Base-by-base conservation (phyloP, 2,888 invertebrate species). In the Coelogynopora nodosa region DNA sequence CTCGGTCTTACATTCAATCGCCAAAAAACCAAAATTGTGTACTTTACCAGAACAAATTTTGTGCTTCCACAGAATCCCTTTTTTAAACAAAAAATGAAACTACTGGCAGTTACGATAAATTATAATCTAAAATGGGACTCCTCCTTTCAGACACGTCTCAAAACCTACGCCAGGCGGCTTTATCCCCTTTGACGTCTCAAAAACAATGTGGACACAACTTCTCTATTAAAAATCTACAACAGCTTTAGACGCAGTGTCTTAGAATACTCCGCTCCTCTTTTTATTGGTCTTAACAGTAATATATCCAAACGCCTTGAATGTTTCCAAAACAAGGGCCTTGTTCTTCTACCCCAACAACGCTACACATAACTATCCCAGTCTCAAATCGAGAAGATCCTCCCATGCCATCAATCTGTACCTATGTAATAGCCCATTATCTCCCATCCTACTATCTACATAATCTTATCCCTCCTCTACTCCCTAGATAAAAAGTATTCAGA, bases 351-450 rank as follows among this genome's bases (percentile, higher is more conserved):
- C 74, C 74, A 74, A 74, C 74, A 74, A 74, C 74, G 74, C 27
- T 23, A 5, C 74, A 74, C 74, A 10, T 74, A 74, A 74, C 74
- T 74, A 74, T 26, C 74, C 74, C 74, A 13, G 74, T 74, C 74
- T 74, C 74, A 74, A 74, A 74, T 74, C 74, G 74, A 74, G 74
- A 74, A 74, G 74, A 26, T 74, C 27, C 74, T 74, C 74, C 23
- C 74, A 74, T 2, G 74, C 23, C 5, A 74, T 23, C 27, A 13
- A 74, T 49, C 74, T 74, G 18, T 26, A 74, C 23, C n/a, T n/a
- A n/a, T 74, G 74, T n/a, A 74, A 74, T 5, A 10, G 2, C 74
- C 5, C 23, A 74, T 26, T n/a, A 74, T 74, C 74, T 74, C 74
- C 74, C 74, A 74, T 74, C 23, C 74, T 26, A 74, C 74, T 74